Base-by-base conservation (phyloP, 2,888 invertebrate species). In the Lasioglossum vierecki region DNA sequence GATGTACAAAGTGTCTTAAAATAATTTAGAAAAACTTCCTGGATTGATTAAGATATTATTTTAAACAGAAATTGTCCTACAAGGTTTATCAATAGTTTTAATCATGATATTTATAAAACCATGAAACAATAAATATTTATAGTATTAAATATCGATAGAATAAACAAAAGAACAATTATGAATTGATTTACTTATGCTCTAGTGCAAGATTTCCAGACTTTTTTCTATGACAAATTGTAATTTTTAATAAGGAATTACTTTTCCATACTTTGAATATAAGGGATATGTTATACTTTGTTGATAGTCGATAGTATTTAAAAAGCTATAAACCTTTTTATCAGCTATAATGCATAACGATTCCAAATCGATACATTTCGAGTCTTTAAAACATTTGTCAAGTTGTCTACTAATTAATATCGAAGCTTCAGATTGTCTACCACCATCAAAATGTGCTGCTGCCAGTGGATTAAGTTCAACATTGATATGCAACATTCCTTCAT, bases 291-390 rank as follows among this genome's bases (percentile, higher is more conserved):
- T 11, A 57, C n/a, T 57, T 0, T 57, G 57, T 57, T 57, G 11
- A 57, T 57, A 57, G n/a, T n/a, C 11, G n/a, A 57, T 57, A 46
- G 15, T 46, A 44, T 8, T 30, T 30, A 11, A 6, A 22, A 49
- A 77, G 13, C 18, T 75, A 76, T 9, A 76, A 44, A 98, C 98
- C 96, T 98, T 98, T 95, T 99, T 98, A 93, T 98, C 98, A 73
- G 98, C 97, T 88, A 98, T 97, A 92, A 99, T 98, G 95, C 99
- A 99, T n/a, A 99, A 95, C 0, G 99, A 98, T 95, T 99, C 99
- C 81, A 99, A 96, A 95, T 99, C 99, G 71, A 99, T 95, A 92
- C 98, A 98, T 91, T 97, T 97, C 0, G 99, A 99, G 93, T 99
- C 99, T 93, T 98, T 98, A 82, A 98, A 96, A 93, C 98, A 98